Evolutionary conservation across 2,888 invertebrate genomes (phyloP), one percentile per base, ranked within the genome.

Genomic region (Trichopoda pennipes): DNA sequence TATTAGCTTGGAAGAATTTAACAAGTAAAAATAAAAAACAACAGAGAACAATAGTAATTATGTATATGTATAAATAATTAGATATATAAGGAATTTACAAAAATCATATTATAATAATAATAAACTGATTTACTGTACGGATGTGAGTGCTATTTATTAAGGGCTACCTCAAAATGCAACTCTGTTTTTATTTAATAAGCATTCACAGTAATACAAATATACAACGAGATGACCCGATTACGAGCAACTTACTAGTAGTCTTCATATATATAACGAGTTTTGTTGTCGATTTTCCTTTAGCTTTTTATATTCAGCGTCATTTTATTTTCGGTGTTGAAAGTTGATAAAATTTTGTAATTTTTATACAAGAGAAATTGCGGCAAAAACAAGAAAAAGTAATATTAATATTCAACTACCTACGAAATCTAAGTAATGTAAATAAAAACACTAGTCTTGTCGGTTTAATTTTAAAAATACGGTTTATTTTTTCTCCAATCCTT

Each of bases 291-390:
- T 75, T 81, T 72, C 81, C 70, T 79, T 72, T 70, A 63, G 60
- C 42, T 79, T 82, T 79, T 82, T 78, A 69, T 64, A 78, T 78
- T 79, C 75, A 82, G 82, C 82, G 82, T 82, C 81, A 82, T 82
- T 81, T 82, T 82, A 79, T 82, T 75, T 82, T 82, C 82, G 75
- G 79, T 82, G 79, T 82, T 79, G 79, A 79, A 76, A 82, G 82
- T 82, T 79, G 79, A 82, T 66, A 68, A 79, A 68, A 58, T 82
- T 75, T 79, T 82, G 79, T 79, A 82, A 68, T 76, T 79, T 82
- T 79, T 72, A 61, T 51, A 56, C 47, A 72, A 69, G 28, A 61
- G 60, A 58, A 35, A 69, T 72, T 79, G 82, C 82, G 82, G 75
- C 68, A 75, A 72, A 79, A 68, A 35, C 53, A 63, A 28, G 16